A percentile compares a stretch with the other conserved stretches of the same genome.
These are phyloP conservation scores for Hydra vulgaris DNA, from an alignment of 30 jellyfish, hydroid and myxozoan genomes.

Conservation along the genomic window DNA sequence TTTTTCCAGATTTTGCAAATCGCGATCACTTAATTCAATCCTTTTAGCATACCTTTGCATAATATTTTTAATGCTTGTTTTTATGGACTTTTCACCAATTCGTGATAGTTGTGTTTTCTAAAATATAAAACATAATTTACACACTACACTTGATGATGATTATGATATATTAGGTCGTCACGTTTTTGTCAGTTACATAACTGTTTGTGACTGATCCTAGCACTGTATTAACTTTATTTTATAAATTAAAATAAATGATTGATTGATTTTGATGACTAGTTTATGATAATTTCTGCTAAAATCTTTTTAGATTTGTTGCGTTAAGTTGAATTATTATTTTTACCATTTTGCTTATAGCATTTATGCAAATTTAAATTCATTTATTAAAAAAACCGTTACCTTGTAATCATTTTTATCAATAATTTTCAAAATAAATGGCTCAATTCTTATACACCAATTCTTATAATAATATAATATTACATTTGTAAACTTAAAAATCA, in stretches of 20 bases:
- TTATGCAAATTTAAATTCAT: background rate
- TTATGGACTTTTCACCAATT: constrained; percentile 8
- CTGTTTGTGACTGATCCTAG: too few relatives aligned
- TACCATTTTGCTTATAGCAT: background rate
- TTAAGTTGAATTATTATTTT: background rate
- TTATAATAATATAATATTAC: background rate
- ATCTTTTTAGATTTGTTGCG: background rate
- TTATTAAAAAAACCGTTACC: background rate
- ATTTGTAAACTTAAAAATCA: constrained; percentile 1
- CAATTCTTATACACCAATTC: background rate
- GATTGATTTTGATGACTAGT: background rate
- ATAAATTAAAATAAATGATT: too few relatives aligned
- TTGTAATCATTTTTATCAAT: background rate
- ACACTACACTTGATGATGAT: background rate
- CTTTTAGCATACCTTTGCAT: background rate
- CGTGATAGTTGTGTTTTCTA: constrained; percentile 6
- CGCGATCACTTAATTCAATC: background rate
- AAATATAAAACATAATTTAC: background rate
- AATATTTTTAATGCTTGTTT: background rate
- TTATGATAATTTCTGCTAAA: background rate
- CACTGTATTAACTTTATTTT: too few relatives aligned
- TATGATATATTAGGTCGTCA: too few relatives aligned
- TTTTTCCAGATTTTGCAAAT: background rate
- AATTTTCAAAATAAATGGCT: background rate
- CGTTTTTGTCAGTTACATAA: too few relatives aligned